Evolutionary conservation across 35 echinoderm and acorn worm species (phyloP).

Genomic region (Apostichopus parvimensis): DNA sequence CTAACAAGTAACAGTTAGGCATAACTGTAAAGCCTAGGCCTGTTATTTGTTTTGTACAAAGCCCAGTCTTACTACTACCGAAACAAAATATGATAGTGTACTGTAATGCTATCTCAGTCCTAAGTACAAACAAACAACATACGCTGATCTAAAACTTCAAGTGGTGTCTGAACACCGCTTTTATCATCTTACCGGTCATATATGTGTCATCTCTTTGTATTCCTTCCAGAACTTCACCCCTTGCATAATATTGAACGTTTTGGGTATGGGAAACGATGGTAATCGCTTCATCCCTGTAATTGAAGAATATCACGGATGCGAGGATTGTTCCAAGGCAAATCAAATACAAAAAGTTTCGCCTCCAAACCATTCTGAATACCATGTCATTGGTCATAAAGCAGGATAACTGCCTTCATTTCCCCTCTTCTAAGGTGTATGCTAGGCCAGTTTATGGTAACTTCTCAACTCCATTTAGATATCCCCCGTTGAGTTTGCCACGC

Average conservation of each 20-base stretch:
- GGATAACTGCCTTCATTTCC: neutral
- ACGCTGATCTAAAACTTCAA: too few species aligned
- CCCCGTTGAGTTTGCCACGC: neutral
- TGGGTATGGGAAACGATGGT: neutral
- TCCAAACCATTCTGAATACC: slow-evolving; percentile 20
- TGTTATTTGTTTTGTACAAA: too few species aligned
- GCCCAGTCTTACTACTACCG: too few species aligned
- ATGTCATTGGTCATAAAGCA: neutral
- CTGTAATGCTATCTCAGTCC: too few species aligned
- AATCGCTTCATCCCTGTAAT: neutral
- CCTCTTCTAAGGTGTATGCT: neutral
- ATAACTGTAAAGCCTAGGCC: too few species aligned
- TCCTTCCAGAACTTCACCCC: neutral
- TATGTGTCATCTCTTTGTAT: neutral
- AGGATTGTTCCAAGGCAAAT: neutral
- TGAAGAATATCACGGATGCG: slow-evolving; percentile 13
- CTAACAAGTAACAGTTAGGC: too few species aligned
- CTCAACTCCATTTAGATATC: neutral
- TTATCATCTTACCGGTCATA: neutral
- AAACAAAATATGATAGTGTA: too few species aligned
- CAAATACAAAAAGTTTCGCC: slow-evolving; percentile 27
- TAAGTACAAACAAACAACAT: too few species aligned
- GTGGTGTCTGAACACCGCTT: too few species aligned
- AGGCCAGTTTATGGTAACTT: neutral
- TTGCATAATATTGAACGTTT: neutral